Conservation (phyloP, 2,888 invertebrate genomes). For the Miltochrista miniata region DNA sequence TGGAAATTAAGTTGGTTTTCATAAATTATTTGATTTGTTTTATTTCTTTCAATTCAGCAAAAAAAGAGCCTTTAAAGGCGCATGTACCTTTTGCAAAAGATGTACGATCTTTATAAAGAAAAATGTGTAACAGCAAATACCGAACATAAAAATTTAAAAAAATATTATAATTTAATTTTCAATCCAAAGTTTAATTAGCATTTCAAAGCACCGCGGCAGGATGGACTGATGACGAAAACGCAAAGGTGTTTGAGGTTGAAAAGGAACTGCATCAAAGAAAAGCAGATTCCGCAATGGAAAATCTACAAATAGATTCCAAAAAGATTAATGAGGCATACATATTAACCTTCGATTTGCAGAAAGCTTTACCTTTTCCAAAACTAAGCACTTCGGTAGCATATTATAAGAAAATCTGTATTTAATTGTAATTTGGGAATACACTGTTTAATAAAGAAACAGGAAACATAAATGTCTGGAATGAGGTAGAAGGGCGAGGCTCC, state of each 20-base stretch:
- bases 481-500: constrained; percentile 39
- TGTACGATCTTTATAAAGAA: too few relatives aligned
- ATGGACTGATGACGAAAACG: constrained; percentile 17
- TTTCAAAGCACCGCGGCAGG: too few relatives aligned
- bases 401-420: constrained; percentile 44
- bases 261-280: constrained; percentile 24
- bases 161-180: too few relatives aligned
- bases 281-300: constrained; percentile 27
- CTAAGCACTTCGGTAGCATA: constrained; percentile 34
- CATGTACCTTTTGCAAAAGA: too few relatives aligned
- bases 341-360: constrained; percentile 23
- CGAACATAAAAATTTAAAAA: too few relatives aligned
- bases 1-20: too few relatives aligned
- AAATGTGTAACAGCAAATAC: too few relatives aligned
- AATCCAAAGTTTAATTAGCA: too few relatives aligned
- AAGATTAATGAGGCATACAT: constrained; percentile 19
- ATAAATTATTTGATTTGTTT: too few relatives aligned
- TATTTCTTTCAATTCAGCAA: too few relatives aligned
- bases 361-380: constrained; percentile 37
- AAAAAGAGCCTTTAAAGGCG: too few relatives aligned
- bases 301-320: constrained; percentile 22
- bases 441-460: too few relatives aligned
- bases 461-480: constrained; percentile 35
- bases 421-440: constrained; percentile 18
- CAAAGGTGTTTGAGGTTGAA: constrained; percentile 11